Evolutionary conservation across 2,113 vertebrate species (phyloP).

Genomic region (Tychaedon coryphoeus): DNA sequence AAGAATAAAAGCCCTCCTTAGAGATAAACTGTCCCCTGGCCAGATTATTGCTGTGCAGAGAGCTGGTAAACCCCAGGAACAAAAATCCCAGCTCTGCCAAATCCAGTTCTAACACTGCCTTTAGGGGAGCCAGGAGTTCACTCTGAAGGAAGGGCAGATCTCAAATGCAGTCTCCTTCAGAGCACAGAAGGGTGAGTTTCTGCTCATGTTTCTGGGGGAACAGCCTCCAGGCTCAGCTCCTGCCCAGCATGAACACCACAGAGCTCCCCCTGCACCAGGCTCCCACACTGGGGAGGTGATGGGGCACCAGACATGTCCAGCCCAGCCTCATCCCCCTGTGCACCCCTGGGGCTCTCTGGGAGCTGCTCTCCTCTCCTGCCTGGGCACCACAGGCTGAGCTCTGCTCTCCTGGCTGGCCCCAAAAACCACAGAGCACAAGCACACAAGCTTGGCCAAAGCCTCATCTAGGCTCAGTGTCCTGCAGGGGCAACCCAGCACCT

Average conservation of each 20-base stretch:
- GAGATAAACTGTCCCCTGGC: constrained; percentile 38
- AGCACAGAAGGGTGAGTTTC: background rate
- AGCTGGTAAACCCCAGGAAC: constrained; percentile 10
- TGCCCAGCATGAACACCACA: rapidly evolving
- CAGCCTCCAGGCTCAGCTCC: background rate
- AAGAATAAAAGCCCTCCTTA: constrained; percentile 37
- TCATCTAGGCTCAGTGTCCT: rapidly evolving
- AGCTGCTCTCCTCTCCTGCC: background rate
- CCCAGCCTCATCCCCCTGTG: background rate
- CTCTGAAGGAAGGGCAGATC: background rate
- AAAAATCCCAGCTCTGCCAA: background rate
- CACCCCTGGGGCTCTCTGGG: background rate
- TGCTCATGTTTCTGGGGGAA: background rate
- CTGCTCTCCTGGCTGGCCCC: background rate
- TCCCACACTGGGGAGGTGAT: background rate
- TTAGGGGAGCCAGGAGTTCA: background rate
- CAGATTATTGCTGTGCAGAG: background rate
- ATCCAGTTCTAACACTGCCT: background rate
- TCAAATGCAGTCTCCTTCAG: background rate
- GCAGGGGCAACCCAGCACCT: rapidly evolving
- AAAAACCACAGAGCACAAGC: rapidly evolving
- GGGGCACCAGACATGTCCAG: background rate
- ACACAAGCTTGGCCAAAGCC: background rate
- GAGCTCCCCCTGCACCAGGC: background rate
- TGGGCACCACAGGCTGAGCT: background rate